phyloP scores from a whole-genome alignment of 2,113 vertebrate genomes.

The Petroica traversi region DNA sequence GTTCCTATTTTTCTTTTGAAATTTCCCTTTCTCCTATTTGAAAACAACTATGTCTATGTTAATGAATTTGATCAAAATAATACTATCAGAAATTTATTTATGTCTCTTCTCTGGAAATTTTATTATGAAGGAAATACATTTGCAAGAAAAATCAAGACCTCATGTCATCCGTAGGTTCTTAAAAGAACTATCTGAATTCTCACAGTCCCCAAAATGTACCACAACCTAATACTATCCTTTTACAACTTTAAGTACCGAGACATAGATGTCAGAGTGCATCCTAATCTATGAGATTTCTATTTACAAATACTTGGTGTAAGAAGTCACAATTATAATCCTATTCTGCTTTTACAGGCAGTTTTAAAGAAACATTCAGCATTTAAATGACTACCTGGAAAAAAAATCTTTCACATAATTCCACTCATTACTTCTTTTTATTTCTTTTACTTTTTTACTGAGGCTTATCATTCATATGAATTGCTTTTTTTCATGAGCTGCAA shows the following conservation, averaged over 20 bases:
- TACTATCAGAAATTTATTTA: neutral
- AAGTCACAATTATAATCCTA: neutral
- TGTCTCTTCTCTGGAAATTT: neutral
- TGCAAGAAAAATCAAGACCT: neutral
- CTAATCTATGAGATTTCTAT: neutral
- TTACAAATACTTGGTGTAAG: neutral
- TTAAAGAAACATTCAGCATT: neutral
- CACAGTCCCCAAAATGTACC: neutral
- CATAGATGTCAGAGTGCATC: neutral
- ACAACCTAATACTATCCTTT: neutral
- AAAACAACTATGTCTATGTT: neutral
- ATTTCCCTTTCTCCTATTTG: too few species aligned
- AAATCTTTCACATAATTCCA: neutral
- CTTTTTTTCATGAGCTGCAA: neutral
- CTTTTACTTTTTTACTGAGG: neutral
- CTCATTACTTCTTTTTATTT: neutral
- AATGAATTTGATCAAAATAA: neutral
- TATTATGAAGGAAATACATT: neutral
- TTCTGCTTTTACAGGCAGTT: neutral
- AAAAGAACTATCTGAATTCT: neutral
- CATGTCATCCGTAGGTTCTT: neutral
- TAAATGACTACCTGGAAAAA: neutral
- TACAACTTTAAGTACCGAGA: neutral
- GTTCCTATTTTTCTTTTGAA: neutral
- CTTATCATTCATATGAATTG: neutral